These are phyloP conservation scores for Schizaphis graminum DNA, from an alignment of 2,888 invertebrate genomes.

Conservation along the genomic window DNA sequence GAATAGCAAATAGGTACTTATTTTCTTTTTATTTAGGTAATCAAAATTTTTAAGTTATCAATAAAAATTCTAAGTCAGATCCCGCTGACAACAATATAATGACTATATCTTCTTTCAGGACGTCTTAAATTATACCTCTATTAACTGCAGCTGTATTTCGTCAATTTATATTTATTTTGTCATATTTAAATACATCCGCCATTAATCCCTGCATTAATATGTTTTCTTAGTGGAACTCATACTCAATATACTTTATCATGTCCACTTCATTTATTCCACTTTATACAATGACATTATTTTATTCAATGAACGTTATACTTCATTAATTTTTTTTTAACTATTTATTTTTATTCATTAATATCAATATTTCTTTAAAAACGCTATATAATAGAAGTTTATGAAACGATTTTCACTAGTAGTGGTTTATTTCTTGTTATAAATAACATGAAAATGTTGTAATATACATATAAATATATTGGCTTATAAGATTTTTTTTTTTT, in stretches of 20 bases:
- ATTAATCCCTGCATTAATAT: slow-evolving; percentile 45
- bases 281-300: slow-evolving; percentile 30
- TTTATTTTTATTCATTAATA: slow-evolving; percentile 9
- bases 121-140: slow-evolving; percentile 18
- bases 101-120: not conserved
- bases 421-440: not conserved
- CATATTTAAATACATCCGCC: slow-evolving; percentile 50
- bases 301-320: not conserved
- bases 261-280: slow-evolving; percentile 48
- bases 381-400: not conserved
- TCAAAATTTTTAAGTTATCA: not conserved
- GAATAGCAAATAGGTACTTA: not conserved
- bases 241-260: not conserved
- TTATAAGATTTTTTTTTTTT: not conserved
- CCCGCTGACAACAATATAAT: not conserved
- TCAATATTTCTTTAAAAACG: not conserved
- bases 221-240: not conserved
- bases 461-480: not conserved
- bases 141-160: not conserved
- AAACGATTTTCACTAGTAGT: not conserved
- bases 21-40: not conserved
- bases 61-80: not conserved
- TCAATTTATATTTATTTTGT: slow-evolving; percentile 37
- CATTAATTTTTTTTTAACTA: slow-evolving; percentile 20
- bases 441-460: not conserved